phyloP scores from a whole-genome alignment of 2,888 invertebrate species.

The Sipha maydis region DNA sequence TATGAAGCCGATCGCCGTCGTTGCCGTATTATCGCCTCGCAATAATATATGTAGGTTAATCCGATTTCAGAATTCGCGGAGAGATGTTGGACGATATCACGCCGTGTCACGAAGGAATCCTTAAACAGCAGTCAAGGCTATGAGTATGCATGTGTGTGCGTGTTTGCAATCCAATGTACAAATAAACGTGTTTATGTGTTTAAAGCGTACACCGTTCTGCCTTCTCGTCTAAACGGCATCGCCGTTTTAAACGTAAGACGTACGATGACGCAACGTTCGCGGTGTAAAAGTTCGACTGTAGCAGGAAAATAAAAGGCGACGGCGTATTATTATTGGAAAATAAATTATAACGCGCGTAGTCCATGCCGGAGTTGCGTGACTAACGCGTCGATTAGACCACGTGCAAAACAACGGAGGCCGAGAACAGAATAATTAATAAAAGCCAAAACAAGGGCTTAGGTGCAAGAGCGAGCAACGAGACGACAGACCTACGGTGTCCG shows the following conservation, averaged over 20 bases:
- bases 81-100: slow-evolving; percentile 1
- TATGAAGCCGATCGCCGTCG: background rate
- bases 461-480: too few species aligned
- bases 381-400: too few species aligned
- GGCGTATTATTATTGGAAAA: too few species aligned
- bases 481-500: too few species aligned
- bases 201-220: too few species aligned
- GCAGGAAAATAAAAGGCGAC: background rate
- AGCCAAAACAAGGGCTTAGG: too few species aligned
- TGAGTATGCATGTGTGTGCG: background rate
- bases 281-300: too few species aligned
- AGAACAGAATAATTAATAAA: too few species aligned
- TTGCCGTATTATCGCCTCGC: background rate
- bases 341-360: too few species aligned
- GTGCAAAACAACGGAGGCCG: too few species aligned
- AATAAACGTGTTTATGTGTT: background rate
- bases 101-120: slow-evolving; percentile 21
- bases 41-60: slow-evolving; percentile 22
- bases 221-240: background rate
- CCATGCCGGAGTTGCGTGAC: too few species aligned
- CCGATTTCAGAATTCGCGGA: background rate
- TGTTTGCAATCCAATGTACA: background rate
- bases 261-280: background rate
- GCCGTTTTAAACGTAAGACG: background rate
- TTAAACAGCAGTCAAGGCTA: slow-evolving; percentile 27